These are phyloP conservation scores for Chitala chitala DNA, from an alignment of 2,113 vertebrate genomes.

Conservation along the genomic window DNA sequence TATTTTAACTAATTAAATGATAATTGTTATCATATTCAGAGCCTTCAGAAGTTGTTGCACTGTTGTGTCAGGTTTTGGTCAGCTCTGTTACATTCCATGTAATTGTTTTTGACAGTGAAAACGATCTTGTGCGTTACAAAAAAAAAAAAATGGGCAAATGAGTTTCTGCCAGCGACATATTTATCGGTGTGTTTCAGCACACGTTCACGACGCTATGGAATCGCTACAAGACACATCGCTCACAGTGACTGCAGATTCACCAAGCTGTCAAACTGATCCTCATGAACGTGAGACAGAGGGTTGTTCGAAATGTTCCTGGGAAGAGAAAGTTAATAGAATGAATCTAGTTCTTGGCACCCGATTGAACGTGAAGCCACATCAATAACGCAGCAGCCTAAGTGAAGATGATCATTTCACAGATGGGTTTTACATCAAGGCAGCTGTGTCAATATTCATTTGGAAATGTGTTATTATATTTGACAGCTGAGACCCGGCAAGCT, in stretches of 20 bases:
- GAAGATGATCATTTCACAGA: neutral
- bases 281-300: slow-evolving; percentile 36
- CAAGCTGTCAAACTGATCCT: slow-evolving; percentile 47
- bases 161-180: neutral
- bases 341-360: too few species aligned
- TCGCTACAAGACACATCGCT: slow-evolving; percentile 28
- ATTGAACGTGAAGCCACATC: neutral
- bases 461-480: neutral
- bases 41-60: neutral
- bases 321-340: neutral
- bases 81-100: neutral
- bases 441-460: neutral
- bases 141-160: neutral
- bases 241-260: slow-evolving; percentile 46
- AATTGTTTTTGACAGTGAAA: neutral
- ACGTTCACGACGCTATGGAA: neutral
- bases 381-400: neutral
- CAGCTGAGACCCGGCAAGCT: neutral
- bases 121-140: neutral
- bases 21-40: too few species aligned
- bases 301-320: slow-evolving; percentile 54
- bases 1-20: too few species aligned
- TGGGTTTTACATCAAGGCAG: neutral
- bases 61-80: neutral
- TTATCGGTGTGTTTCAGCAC: too few species aligned